Base-by-base conservation (phyloP, 2,797 vertebrate species). In the Tangara arthus region DNA sequence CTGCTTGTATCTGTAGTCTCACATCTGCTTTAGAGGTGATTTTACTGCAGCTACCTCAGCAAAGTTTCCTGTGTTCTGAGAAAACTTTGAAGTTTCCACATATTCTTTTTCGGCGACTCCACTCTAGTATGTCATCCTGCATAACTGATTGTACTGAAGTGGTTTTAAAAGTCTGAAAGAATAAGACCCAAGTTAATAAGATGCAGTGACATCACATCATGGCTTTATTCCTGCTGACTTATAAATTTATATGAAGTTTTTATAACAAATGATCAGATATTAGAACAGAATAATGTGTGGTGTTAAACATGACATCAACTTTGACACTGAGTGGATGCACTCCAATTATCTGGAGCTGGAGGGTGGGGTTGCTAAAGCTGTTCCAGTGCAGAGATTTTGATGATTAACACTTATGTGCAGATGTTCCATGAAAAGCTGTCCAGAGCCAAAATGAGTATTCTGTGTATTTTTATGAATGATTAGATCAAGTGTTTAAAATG, bases 251-350 rank as follows among this genome's bases (percentile, higher is more conserved):
- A 60, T 35, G 17, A 22, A 77, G 3, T 37, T 81, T 78, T 49
- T 12, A 32, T 49, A 80, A 52, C 3, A 44, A 75, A 24, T 76
- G 10, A 57, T 39, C 27, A 59, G 7, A 23, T 61, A 39, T 32
- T 66, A 63, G 22, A 70, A 34, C 23, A 19, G 50, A 72, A 32
- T 71, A 15, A 37, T 2, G 0, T 4, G 1, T 0, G 0, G 37
- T 7, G 16, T 63, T 87, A 85, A 63, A 73, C 8, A 21, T n/a
- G 34, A 64, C 22, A 42, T 63, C 37, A 57, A 2, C 22, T 86
- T 73, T 90, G 37, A 72, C n/a, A 50, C 14, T 56, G 65, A 56
- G 5, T 27, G 27, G 57, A 23, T 34, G 41, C 16, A 46, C 5
- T 3, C 7, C 37, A 66, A 1, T 69, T 52, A 59, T 53, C 12